phyloP scores from a whole-genome alignment of 2,797 vertebrate species.

The Acridotheres tristis region DNA sequence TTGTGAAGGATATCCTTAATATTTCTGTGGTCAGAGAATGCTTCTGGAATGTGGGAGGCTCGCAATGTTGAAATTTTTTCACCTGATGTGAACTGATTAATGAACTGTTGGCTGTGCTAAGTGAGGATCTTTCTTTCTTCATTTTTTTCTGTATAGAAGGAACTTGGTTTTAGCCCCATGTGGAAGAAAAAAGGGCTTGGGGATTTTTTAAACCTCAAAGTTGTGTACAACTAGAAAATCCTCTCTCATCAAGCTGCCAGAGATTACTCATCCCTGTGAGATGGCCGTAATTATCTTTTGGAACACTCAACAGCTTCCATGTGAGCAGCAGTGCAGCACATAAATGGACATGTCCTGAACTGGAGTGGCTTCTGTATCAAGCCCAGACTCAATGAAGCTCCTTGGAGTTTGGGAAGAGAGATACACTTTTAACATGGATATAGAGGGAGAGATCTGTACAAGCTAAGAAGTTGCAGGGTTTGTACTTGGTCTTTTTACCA shows the following conservation, averaged over 20 bases:
- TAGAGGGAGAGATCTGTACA: background rate
- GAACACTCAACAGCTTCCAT: background rate
- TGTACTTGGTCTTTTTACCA: background rate
- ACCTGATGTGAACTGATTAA: constrained; percentile 16
- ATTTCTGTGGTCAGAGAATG: background rate
- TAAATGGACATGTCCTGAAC: background rate
- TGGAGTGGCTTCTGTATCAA: background rate
- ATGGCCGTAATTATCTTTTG: background rate
- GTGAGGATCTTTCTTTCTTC: background rate
- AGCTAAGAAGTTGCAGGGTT: background rate
- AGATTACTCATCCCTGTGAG: background rate
- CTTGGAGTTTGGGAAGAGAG: background rate
- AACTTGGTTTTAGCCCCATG: background rate
- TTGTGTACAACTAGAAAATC: constrained; percentile 2
- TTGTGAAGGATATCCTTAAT: background rate
- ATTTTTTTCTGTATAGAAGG: background rate
- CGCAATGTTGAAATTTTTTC: background rate
- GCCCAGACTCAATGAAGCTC: background rate
- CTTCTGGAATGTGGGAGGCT: background rate
- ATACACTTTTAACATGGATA: background rate
- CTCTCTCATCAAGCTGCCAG: background rate
- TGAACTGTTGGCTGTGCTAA: background rate
- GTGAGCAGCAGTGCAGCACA: background rate
- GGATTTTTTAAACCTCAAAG: background rate
- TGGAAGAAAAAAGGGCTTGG: background rate